Conservation (phyloP, 2,797 vertebrate species). For the Protonibea diacanthus region DNA sequence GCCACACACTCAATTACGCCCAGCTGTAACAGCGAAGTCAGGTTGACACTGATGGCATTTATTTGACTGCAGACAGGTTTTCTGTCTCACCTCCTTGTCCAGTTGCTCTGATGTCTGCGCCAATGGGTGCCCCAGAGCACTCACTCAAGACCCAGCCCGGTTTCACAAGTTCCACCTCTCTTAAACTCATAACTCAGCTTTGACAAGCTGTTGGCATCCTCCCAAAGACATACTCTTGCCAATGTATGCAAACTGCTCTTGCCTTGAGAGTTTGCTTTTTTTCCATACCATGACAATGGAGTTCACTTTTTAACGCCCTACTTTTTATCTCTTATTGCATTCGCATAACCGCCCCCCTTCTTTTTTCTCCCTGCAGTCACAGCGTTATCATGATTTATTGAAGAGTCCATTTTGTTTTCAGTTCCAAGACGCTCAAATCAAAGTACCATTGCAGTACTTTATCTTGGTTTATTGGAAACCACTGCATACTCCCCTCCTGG, state of each 20-base stretch:
- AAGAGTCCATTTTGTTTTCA: conserved; percentile 81
- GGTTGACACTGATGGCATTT: conserved; percentile 85
- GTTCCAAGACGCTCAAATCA: conserved; percentile 80
- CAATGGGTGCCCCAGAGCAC: conserved; percentile 80
- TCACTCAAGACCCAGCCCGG: conserved; percentile 75
- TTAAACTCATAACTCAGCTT: conserved; percentile 79
- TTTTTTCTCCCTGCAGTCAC: conserved; percentile 72
- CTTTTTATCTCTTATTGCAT: conserved; percentile 80
- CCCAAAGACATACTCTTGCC: conserved; percentile 78
- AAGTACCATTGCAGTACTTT: conserved; percentile 77
- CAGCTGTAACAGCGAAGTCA: conserved; percentile 83
- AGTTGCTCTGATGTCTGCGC: conserved; percentile 79
- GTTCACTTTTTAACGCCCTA: conserved; percentile 77
- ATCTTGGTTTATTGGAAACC: conserved; percentile 82
- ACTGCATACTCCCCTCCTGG: conserved; percentile 73
- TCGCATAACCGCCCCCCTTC: conserved; percentile 59
- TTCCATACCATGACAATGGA: conserved; percentile 79
- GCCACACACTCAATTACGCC: conserved; percentile 84
- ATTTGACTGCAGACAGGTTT: conserved; percentile 83
- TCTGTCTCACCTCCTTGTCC: conserved; percentile 86
- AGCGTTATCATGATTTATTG: conserved; percentile 83
- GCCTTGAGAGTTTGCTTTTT: conserved; percentile 22
- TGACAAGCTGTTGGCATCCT: conserved; percentile 74
- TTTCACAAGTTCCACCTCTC: conserved; percentile 78
- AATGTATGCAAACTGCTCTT: conserved; percentile 55